A percentile compares a stretch with the other conserved stretches of the same genome.
These are phyloP conservation scores for Hyperopisus bebe DNA, from an alignment of 2,113 vertebrate species.

Conservation along the genomic window DNA sequence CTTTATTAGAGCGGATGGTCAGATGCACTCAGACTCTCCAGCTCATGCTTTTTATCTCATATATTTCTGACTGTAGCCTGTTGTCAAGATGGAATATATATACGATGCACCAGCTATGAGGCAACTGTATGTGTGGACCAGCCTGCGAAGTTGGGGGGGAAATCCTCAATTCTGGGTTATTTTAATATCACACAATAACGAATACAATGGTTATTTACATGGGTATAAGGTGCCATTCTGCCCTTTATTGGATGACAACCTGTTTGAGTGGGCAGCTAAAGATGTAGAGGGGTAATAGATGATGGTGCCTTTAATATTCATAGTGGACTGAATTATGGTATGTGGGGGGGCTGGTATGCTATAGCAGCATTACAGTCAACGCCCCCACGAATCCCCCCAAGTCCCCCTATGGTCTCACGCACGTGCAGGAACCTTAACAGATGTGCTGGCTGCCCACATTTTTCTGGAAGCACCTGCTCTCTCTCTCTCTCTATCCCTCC, in stretches of 20 bases:
- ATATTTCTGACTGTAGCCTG: neutral
- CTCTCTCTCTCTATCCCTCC: neutral
- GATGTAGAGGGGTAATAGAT: neutral
- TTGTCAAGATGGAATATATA: neutral
- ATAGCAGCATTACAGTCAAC: neutral
- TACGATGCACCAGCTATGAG: neutral
- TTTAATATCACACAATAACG: neutral
- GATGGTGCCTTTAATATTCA: neutral
- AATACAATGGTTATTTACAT: neutral
- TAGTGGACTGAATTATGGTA: neutral
- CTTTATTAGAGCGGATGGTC: constrained; percentile 34
- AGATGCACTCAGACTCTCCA: constrained; percentile 17
- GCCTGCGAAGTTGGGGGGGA: neutral
- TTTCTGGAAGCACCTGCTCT: neutral
- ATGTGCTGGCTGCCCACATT: neutral
- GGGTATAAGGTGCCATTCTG: neutral
- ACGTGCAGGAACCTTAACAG: neutral
- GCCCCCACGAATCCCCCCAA: neutral
- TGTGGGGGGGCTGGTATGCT: neutral
- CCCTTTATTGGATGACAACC: neutral
- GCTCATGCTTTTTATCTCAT: constrained; percentile 9
- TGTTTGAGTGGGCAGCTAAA: neutral
- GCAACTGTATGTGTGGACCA: neutral
- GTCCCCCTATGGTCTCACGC: neutral
- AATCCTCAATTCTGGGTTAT: neutral